These are phyloP conservation scores for Pogonomyrmex californicus DNA, from an alignment of 1,140 invertebrate genomes.

Conservation along the genomic window DNA sequence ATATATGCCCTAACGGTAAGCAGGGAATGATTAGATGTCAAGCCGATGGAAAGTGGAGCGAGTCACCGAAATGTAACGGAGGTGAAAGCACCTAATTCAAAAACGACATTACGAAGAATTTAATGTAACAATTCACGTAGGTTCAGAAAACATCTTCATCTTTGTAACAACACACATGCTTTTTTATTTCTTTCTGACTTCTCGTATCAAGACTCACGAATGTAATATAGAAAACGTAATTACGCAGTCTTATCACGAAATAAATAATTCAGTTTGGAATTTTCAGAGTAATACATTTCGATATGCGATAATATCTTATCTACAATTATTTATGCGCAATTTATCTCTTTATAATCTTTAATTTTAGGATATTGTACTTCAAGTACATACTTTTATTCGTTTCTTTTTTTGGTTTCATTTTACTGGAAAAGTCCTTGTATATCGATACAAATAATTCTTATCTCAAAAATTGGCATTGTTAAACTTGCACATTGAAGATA, in stretches of 20 bases:
- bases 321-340: conserved; percentile 36
- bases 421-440: conserved; percentile 49
- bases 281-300: conserved; percentile 37
- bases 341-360: conserved; percentile 25
- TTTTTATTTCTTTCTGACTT: conserved; percentile 46
- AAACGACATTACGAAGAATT: not conserved
- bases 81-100: not conserved
- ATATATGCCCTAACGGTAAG: conserved; percentile 84
- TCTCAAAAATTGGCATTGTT: conserved; percentile 63
- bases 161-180: conserved; percentile 54
- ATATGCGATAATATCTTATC: conserved; percentile 54
- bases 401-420: conserved; percentile 19
- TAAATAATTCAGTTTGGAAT: conserved; percentile 52
- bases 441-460: conserved; percentile 55
- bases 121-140: not conserved
- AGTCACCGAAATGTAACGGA: conserved; percentile 70
- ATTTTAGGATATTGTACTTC: conserved; percentile 54
- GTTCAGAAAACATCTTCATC: not conserved
- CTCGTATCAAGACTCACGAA: conserved; percentile 54
- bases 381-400: conserved; percentile 2
- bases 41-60: conserved; percentile 79
- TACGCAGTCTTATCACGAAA: conserved; percentile 59
- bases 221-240: conserved; percentile 58
- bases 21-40: conserved; percentile 77
- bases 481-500: conserved; percentile 9